A percentile compares a stretch with the other conserved stretches of the same genome.
Evolutionary conservation across 2,113 vertebrate genomes (phyloP).

Genomic region (Gulo gulo): DNA sequence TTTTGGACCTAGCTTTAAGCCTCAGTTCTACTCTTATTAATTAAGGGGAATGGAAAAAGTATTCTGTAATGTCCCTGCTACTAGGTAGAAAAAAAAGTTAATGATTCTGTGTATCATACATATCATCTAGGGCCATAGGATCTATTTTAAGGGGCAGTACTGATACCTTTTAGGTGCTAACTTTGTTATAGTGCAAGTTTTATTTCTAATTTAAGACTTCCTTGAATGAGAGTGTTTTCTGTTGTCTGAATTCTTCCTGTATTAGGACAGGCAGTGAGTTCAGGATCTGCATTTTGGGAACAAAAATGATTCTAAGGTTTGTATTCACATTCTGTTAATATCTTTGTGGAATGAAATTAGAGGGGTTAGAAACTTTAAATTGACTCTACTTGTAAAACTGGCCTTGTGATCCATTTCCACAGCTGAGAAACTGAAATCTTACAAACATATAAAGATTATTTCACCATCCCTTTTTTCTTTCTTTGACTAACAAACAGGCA

Average conservation of each 20-base stretch:
- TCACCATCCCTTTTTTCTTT: not conserved
- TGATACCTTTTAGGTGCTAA: not conserved
- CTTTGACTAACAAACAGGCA: not conserved
- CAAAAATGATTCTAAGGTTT: not conserved
- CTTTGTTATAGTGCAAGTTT: not conserved
- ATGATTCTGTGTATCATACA: not conserved
- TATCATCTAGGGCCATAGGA: not conserved
- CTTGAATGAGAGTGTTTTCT: not conserved
- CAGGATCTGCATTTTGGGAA: not conserved
- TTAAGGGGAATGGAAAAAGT: not conserved
- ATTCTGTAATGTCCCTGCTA: not conserved
- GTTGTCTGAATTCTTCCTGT: not conserved
- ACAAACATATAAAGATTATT: not conserved
- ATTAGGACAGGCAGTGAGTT: not conserved
- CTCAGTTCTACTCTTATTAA: not conserved
- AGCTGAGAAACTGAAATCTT: not conserved
- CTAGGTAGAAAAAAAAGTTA: not conserved
- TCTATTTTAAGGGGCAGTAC: not conserved
- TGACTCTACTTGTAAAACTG: not conserved
- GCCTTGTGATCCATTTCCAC: not conserved
- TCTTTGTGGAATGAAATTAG: not conserved
- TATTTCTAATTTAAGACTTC: not conserved
- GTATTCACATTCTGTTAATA: not conserved
- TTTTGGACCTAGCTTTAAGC: not conserved
- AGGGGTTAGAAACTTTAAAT: constrained; percentile 14